Conservation (phyloP, 2,797 vertebrate species). For the Eutrigla gurnardus region DNA sequence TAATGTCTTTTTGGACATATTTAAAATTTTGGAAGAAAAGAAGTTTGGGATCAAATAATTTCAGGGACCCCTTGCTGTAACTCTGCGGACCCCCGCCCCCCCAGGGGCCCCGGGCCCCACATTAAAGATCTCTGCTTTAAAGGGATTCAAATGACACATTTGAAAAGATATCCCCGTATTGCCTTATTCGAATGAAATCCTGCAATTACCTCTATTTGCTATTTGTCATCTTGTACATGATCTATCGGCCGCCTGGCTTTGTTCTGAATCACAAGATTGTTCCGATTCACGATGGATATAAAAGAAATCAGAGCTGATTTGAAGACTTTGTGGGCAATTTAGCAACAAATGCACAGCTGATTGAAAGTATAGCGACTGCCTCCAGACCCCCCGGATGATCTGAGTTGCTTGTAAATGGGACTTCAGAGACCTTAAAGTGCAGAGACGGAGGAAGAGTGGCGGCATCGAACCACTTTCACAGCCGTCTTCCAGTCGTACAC, state of each 20-base stretch:
- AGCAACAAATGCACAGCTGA: background rate
- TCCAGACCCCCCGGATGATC: background rate
- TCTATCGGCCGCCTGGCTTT: conserved; percentile 10
- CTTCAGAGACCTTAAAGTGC: background rate
- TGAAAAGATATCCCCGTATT: background rate
- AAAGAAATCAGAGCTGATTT: background rate
- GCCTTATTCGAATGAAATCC: conserved; percentile 17
- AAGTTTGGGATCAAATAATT: too few relatives aligned
- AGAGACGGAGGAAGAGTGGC: background rate
- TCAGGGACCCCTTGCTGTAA: too few relatives aligned
- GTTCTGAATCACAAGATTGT: background rate
- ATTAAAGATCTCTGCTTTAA: too few relatives aligned
- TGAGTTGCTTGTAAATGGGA: background rate
- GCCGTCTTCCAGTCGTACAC: background rate
- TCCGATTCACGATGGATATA: too few relatives aligned
- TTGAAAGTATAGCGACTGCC: background rate
- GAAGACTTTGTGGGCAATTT: background rate
- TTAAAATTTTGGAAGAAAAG: too few relatives aligned
- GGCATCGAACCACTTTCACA: conserved; percentile 2
- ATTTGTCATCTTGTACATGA: conserved; percentile 12
- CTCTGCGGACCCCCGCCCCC: too few relatives aligned
- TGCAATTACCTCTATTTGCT: conserved; percentile 12
- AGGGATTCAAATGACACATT: background rate
- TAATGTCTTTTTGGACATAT: too few relatives aligned
- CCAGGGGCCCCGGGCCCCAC: too few relatives aligned